phyloP scores from a whole-genome alignment of 2,797 vertebrate species.

The Chrysocyon brachyurus region DNA sequence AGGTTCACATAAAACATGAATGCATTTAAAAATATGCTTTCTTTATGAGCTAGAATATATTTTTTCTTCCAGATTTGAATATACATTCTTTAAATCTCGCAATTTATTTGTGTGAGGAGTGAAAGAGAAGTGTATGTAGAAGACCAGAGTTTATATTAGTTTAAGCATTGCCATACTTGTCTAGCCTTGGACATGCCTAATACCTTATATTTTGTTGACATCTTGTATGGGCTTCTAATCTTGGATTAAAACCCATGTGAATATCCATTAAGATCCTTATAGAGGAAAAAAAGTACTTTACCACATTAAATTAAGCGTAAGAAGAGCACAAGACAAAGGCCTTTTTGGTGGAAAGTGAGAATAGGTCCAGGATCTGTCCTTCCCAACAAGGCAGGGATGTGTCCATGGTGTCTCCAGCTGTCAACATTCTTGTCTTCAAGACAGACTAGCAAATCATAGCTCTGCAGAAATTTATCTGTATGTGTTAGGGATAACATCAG shows the following conservation, averaged over 20 bases:
- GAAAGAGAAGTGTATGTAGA: background rate
- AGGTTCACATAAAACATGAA: background rate
- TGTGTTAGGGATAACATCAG: background rate
- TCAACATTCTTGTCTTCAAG: background rate
- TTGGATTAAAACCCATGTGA: background rate
- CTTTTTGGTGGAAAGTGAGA: background rate
- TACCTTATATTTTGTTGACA: background rate
- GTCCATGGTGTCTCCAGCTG: background rate
- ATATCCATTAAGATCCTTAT: background rate
- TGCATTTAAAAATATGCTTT: background rate
- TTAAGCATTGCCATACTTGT: background rate
- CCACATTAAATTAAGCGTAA: background rate
- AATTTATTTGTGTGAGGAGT: slow-evolving; percentile 24
- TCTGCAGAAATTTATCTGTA: background rate
- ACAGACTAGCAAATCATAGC: background rate
- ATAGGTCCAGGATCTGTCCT: background rate
- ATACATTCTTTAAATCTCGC: background rate
- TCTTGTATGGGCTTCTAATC: background rate
- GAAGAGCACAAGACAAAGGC: background rate
- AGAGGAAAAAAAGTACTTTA: background rate
- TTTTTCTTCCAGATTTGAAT: slow-evolving; percentile 27
- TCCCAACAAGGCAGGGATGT: background rate
- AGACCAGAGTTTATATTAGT: background rate
- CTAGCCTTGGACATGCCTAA: background rate
- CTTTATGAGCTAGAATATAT: background rate